A percentile compares a stretch with the other conserved stretches of the same genome.
These are phyloP conservation scores for Oceanodroma leucorhoa DNA, from an alignment of 2,797 vertebrate species.

Conservation along the genomic window DNA sequence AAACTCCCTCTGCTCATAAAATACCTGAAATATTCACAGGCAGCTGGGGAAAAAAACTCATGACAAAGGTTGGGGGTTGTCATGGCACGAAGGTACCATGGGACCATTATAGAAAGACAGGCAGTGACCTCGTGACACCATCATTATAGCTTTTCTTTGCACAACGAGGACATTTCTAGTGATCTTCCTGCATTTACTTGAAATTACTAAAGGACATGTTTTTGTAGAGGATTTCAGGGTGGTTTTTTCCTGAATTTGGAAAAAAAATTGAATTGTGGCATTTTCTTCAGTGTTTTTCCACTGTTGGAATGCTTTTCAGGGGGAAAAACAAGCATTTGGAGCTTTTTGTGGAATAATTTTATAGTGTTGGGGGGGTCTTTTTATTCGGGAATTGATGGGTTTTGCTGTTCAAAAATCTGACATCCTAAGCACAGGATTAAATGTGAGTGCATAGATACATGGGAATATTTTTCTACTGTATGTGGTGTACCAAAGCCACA, in stretches of 20 bases:
- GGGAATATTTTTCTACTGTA: not conserved
- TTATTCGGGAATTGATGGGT: fast-evolving
- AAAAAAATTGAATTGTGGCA: too few species aligned
- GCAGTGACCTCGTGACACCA: not conserved
- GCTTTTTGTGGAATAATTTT: not conserved
- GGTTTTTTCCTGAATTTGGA: not conserved
- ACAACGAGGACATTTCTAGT: not conserved
- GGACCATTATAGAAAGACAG: not conserved
- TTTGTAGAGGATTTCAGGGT: not conserved
- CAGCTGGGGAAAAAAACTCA: not conserved
- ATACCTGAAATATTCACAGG: not conserved
- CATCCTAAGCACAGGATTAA: not conserved
- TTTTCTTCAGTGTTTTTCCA: not conserved
- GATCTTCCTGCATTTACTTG: not conserved
- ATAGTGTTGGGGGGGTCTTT: not conserved
- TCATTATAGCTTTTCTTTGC: not conserved
- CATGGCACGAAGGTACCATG: not conserved
- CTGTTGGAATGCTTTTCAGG: not conserved
- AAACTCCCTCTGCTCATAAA: not conserved
- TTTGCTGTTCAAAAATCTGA: not conserved
- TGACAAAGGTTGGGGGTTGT: not conserved
- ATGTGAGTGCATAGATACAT: not conserved
- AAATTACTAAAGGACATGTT: not conserved
- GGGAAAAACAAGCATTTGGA: not conserved
- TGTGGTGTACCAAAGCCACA: not conserved